Conservation (phyloP, 2,113 vertebrate species). For the Peromyscus californicus region DNA sequence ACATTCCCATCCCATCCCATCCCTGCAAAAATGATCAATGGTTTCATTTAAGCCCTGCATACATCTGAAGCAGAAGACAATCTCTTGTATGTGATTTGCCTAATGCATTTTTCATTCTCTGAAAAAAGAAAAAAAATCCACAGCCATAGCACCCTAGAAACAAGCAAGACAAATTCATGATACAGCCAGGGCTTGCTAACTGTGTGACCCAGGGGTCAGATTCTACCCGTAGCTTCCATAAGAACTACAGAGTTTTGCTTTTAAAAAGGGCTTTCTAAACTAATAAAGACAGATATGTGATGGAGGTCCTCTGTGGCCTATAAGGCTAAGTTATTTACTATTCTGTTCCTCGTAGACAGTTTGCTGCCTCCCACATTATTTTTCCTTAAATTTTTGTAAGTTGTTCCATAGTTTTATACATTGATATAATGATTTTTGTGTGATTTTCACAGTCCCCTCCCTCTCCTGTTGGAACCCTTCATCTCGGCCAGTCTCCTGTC, state of each 20-base stretch:
- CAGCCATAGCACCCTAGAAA: background rate
- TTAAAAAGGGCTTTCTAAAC: background rate
- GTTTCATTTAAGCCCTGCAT: background rate
- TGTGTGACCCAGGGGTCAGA: background rate
- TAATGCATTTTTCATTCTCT: conserved; percentile 9
- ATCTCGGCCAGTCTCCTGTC: no score
- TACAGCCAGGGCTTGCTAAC: background rate
- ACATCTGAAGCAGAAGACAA: background rate
- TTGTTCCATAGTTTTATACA: no score
- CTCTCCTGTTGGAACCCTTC: background rate
- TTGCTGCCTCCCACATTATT: background rate
- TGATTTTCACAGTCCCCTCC: background rate
- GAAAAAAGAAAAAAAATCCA: background rate
- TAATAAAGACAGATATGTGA: background rate
- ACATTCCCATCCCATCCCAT: background rate
- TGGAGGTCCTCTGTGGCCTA: background rate
- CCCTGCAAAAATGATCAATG: background rate
- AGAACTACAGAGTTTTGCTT: background rate
- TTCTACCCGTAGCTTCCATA: background rate
- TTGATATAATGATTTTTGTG: background rate
- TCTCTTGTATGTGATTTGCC: background rate
- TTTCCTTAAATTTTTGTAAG: background rate
- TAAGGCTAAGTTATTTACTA: conserved; percentile 11
- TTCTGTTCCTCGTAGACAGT: background rate
- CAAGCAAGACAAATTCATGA: conserved; percentile 15